A percentile compares a stretch with the other conserved stretches of the same genome.
These are phyloP conservation scores for Pocillopora meandrina DNA, from an alignment of 92 coral and sea anemone genomes.

Conservation along the genomic window DNA sequence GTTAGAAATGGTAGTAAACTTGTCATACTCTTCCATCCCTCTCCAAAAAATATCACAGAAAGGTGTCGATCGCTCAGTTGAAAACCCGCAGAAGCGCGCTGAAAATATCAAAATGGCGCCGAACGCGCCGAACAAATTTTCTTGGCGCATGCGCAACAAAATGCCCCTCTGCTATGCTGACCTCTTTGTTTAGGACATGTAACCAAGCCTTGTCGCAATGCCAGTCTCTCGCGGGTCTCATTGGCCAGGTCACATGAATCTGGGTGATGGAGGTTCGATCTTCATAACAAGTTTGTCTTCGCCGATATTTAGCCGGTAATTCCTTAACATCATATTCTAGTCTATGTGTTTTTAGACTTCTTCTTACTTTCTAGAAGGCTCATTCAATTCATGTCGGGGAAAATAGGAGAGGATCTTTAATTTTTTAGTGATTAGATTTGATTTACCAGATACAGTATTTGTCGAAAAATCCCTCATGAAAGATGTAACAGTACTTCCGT, in stretches of 20 bases:
- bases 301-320: slow-evolving; percentile 14
- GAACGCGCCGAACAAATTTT: too few species aligned
- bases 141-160: too few species aligned
- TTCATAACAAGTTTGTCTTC: not conserved
- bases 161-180: too few species aligned
- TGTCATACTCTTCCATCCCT: too few species aligned
- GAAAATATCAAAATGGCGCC: too few species aligned
- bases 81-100: too few species aligned
- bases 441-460: not conserved
- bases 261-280: slow-evolving; percentile 18
- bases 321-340: not conserved
- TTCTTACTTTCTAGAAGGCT: not conserved
- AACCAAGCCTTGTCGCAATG: slow-evolving; percentile 17
- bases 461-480: not conserved
- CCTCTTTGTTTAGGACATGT: slow-evolving; percentile 25
- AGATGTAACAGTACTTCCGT: not conserved
- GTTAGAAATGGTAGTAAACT: too few species aligned
- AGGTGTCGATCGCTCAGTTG: too few species aligned
- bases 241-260: slow-evolving; percentile 31
- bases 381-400: not conserved
- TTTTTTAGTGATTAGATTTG: not conserved
- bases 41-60: too few species aligned
- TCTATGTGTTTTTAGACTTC: not conserved
- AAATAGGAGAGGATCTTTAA: not conserved
- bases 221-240: slow-evolving; percentile 13